Evolutionary conservation across 2,113 vertebrate species (phyloP).

Genomic region (Leptobrachium ailaonicum): DNA sequence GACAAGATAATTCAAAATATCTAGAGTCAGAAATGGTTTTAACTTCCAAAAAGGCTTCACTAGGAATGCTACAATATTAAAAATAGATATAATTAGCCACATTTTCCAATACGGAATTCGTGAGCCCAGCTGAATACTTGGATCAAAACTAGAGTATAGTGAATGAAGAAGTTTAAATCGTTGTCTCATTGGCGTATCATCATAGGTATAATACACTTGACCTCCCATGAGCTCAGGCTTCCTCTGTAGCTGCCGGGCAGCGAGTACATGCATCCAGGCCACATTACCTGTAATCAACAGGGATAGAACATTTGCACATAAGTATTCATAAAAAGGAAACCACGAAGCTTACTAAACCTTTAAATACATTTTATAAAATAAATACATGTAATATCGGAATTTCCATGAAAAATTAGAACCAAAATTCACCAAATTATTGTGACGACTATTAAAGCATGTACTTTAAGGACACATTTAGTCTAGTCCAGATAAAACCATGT

Average conservation of each 20-base stretch:
- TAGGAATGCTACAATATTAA: conserved; percentile 38
- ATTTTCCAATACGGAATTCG: conserved; percentile 57
- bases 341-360: too few species aligned
- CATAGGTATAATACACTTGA: conserved; percentile 51
- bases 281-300: conserved; percentile 50
- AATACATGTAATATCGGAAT: too few species aligned
- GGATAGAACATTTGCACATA: background rate
- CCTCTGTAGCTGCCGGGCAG: conserved; percentile 53
- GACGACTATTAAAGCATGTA: too few species aligned
- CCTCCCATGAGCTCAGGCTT: conserved; percentile 35
- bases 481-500: too few species aligned
- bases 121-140: conserved; percentile 36
- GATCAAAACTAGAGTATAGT: conserved; percentile 42
- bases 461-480: too few species aligned
- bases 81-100: conserved; percentile 47
- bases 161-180: conserved; percentile 30
- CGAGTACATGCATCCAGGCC: conserved; percentile 59
- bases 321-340: background rate
- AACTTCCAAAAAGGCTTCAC: conserved; percentile 51
- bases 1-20: conserved; percentile 38
- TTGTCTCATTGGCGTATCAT: conserved; percentile 45
- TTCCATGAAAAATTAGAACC: too few species aligned
- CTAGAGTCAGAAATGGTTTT: conserved; percentile 47
- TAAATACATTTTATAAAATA: too few species aligned
- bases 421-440: too few species aligned